phyloP scores from a whole-genome alignment of 2,888 invertebrate genomes.

The Watsonalla binaria region DNA sequence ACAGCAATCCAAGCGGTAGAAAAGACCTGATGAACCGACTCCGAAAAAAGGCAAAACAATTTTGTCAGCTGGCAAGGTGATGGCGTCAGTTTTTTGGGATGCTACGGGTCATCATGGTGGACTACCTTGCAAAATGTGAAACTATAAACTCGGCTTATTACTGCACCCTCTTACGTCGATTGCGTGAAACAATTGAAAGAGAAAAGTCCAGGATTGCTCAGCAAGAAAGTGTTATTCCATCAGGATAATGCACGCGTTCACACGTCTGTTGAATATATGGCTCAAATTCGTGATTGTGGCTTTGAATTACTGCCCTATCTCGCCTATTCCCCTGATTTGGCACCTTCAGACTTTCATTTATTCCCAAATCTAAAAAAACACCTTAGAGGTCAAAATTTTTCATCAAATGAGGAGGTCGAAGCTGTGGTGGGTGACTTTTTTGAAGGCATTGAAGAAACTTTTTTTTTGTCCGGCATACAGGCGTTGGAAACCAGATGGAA shows the following conservation, averaged over 20 bases:
- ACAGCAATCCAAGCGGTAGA: neutral
- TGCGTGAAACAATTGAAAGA: neutral
- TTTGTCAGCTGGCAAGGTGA: neutral
- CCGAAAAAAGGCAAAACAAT: neutral
- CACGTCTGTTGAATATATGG: slow-evolving; percentile 8
- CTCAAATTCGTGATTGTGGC: slow-evolving; percentile 7
- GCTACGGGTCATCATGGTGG: neutral
- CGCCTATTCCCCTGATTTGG: slow-evolving; percentile 6
- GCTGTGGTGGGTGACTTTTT: neutral
- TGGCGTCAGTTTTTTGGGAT: slow-evolving; percentile 5
- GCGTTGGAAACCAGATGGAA: neutral
- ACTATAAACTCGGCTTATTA: neutral
- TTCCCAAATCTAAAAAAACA: neutral
- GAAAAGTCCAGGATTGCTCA: slow-evolving; percentile 9
- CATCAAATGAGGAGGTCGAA: neutral
- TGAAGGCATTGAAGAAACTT: neutral
- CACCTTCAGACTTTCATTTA: slow-evolving; percentile 5
- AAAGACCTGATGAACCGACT: neutral
- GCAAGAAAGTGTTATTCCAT: slow-evolving; percentile 13
- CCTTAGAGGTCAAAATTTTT: neutral
- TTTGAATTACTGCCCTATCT: slow-evolving; percentile 8
- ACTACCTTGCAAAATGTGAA: neutral
- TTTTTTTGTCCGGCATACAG: neutral
- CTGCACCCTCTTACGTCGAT: neutral
- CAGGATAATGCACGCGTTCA: slow-evolving; percentile 13